Evolutionary conservation across 2,888 invertebrate genomes (phyloP), one percentile per base, ranked within the genome.

Genomic region (Pyralis farinalis): DNA sequence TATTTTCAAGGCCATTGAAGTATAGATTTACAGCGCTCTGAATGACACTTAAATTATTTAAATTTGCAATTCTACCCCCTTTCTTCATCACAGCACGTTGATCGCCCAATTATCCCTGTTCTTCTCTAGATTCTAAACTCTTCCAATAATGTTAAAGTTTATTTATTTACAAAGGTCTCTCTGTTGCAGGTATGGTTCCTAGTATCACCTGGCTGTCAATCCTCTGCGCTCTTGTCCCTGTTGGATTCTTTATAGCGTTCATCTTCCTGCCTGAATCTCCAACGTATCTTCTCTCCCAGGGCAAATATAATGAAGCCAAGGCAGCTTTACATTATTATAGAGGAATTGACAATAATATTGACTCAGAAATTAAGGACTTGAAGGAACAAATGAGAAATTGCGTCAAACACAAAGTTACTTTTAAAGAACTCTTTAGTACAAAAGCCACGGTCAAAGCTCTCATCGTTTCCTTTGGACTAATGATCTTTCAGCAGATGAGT

Each of bases 231-330:
- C 75, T 71, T 33, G 64, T 89, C 34, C 89, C 90, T 0, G 67
- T 83, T 1, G 71, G 78, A 1, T 90, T 81, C 56, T 90, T 90
- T 60, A 51, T 86, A 1, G 84, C 80, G 0, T 91, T 92, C 63
- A 86, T 91, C n/a, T 90, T 92, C 46, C 86, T 95, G 43, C 95
- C 95, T 0, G 95, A 95, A 70, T 93, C 94, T 0, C 94, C 95
- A 0, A 86, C 92, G 2, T 92, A 91, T 64, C 72, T 93, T 22
- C 75, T 91, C 62, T 85, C 90, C 6, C 91, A 91, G 55, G 90
- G 90, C 3, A 88, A 91, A 53, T 71, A 68, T 28, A 69, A 78
- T 22, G 92, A 92, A 55, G 94, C 94, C 0, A 83, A 90, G 46
- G 79, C 87, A 12, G 90, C 93, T 0, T 62, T 95, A 40, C 72